Evolutionary conservation across 2,113 vertebrate genomes (phyloP), one percentile per base, ranked within the genome.

Genomic region (Numenius arquata): DNA sequence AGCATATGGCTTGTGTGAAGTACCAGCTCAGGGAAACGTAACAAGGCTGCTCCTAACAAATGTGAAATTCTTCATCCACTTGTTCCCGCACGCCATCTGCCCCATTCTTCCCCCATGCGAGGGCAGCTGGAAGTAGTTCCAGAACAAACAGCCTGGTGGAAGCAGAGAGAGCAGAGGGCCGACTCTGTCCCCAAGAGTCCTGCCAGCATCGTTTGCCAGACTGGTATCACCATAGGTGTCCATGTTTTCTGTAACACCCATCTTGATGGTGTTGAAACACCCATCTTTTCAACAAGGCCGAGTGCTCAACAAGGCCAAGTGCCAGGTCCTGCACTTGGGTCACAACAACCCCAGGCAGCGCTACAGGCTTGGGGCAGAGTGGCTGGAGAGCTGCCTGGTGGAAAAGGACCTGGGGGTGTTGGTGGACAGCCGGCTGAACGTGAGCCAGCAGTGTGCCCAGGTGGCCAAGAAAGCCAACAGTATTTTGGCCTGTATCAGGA

Each of bases 11-110:
- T 61, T 26, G 50, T 0, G 5, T 3, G 5, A 89, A 88, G 90
- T 3, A 67, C 32, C 56, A 45, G 58, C 53, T 75, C 77, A 12
- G 25, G 63, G 41, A 85, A 76, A 73, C 5, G 40, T 14, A 88
- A 48, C 27, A 40, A 56, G 79, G 45, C 78, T 85, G 85, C 59
- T 83, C 41, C 62, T 26, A 48, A 58, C 53, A 61, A 68, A 68
- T 14, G 36, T 7, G 50, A 61, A 75, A 53, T 38, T 59, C 88
- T 68, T 82, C 40, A 91, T 34, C 81, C 82, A 23, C 70, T 72
- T 95, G 88, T 29, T 66, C 56, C 81, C 18, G 3, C 23, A 9
- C 15, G 45, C 90, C 94, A 90, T 75, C 88, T 94, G 88, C 61
- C 71, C 8, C 0, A 34, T 34, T 72, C 53, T 11, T 40, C 40